These are phyloP conservation scores for Saturnia japonica DNA, from an alignment of 2,888 invertebrate genomes.

Conservation along the genomic window DNA sequence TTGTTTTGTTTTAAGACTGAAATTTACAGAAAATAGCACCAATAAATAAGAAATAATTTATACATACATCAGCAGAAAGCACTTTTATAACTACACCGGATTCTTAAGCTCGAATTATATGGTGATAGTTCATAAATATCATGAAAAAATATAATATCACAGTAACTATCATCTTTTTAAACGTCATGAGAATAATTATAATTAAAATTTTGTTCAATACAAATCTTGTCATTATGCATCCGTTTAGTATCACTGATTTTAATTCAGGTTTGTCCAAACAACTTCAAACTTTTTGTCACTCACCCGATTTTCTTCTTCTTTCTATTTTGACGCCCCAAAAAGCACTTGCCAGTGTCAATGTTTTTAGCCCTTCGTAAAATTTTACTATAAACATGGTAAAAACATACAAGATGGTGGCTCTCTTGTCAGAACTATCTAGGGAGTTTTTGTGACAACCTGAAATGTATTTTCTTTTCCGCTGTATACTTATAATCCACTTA, in stretches of 20 bases:
- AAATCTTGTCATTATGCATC: background rate
- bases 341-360: no score
- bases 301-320: no score
- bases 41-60: slow-evolving; percentile 54
- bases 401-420: no score
- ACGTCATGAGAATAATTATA: background rate
- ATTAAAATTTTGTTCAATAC: no score
- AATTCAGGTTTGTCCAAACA: background rate
- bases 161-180: background rate
- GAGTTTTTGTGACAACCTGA: no score
- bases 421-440: no score
- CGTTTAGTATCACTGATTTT: background rate
- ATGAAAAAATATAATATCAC: background rate
- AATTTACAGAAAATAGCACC: slow-evolving; percentile 69
- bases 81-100: slow-evolving; percentile 51
- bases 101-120: slow-evolving; percentile 23
- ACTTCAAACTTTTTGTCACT: background rate
- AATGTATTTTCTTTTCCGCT: no score
- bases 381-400: no score
- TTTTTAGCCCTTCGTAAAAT: no score
- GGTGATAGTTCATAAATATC: background rate
- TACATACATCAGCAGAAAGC: slow-evolving; percentile 63
- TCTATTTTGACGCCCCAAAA: no score
- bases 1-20: slow-evolving; percentile 73
- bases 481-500: no score